Evolutionary conservation across 30 jellyfish, hydroid and myxozoan genomes (phyloP).

Genomic region (Cassiopea andromeda): DNA sequence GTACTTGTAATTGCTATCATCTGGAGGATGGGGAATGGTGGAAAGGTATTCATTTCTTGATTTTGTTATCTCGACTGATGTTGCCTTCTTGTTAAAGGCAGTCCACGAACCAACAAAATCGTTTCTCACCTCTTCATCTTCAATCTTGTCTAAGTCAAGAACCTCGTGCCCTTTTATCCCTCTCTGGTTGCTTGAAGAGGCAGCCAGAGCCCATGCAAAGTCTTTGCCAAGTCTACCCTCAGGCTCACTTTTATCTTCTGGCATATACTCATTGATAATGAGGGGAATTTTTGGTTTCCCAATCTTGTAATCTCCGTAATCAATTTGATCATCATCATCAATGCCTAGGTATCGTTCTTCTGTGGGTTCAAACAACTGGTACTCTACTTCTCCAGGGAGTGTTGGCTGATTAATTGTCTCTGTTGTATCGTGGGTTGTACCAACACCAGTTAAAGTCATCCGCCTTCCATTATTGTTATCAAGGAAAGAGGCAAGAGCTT

Average conservation of each 20-base stretch:
- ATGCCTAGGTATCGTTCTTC: conserved; percentile 34
- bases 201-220: conserved; percentile 70
- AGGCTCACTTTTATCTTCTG: conserved; percentile 55
- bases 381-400: conserved; percentile 55
- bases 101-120: conserved; percentile 61
- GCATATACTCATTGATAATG: conserved; percentile 36
- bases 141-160: conserved; percentile 42
- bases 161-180: conserved; percentile 34
- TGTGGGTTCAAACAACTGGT: conserved; percentile 62
- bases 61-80: conserved; percentile 65
- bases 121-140: conserved; percentile 38
- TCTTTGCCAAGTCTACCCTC: conserved; percentile 68
- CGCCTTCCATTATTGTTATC: conserved; percentile 68
- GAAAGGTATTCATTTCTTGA: conserved; percentile 66
- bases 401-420: conserved; percentile 64
- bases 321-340: conserved; percentile 64
- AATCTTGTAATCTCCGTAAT: conserved; percentile 52
- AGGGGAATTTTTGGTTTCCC: conserved; percentile 54
- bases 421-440: conserved; percentile 69
- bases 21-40: conserved; percentile 70
- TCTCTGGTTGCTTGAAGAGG: conserved; percentile 56
- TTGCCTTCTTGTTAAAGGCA: conserved; percentile 55
- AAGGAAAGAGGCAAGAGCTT: neutral
- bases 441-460: conserved; percentile 68
- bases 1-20: conserved; percentile 46